Base-by-base conservation (phyloP, 1,140 invertebrate genomes). In the Dufourea novaeangliae region DNA sequence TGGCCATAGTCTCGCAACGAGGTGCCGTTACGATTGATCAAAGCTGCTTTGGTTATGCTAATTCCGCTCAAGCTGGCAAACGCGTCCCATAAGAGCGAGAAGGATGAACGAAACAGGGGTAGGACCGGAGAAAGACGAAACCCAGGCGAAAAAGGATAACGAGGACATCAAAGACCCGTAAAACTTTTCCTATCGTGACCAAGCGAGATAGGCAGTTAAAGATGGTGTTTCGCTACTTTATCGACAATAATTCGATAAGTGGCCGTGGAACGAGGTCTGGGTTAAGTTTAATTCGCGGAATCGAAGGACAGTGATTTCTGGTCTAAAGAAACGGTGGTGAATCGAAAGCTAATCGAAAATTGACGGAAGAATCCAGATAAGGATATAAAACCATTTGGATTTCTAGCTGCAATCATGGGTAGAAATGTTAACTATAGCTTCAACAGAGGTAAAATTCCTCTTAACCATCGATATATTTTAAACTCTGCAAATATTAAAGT, bases 41-140 rank as follows among this genome's bases (percentile, higher is more conserved):
- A 89, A 90, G 89, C 85, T 88, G 86, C 87, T 89, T 88, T 85
- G 83, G 83, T 86, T 89, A 89, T 89, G 89, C 87, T 89, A 88
- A 90, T 89, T 87, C 75, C 62, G 81, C 78, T 84, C 83, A 72
- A 81, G 64, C 66, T 80, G 72, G 78, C 69, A 59, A 83, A 46
- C 56, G 72, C 76, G 44, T 59, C 59, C 32, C 20, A 29, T 22
- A 46, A 57, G 44, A 17, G 14, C 29, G 44, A 56, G 50, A 37
- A 37, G 8, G 22, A 25, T 41, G 37, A 52, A 52, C 17, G 52
- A 63, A 39, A 61, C 39, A 71, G 68, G n/a, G 34, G 10, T n/a
- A n/a, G n/a, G 17, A 0, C n/a, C 17, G 5, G 20, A 44, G 20
- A 29, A 70, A 62, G 56, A 52, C 57, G 17, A 34, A 7, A 34